phyloP scores from a whole-genome alignment of 2,113 vertebrate genomes.

The Strix uralensis region DNA sequence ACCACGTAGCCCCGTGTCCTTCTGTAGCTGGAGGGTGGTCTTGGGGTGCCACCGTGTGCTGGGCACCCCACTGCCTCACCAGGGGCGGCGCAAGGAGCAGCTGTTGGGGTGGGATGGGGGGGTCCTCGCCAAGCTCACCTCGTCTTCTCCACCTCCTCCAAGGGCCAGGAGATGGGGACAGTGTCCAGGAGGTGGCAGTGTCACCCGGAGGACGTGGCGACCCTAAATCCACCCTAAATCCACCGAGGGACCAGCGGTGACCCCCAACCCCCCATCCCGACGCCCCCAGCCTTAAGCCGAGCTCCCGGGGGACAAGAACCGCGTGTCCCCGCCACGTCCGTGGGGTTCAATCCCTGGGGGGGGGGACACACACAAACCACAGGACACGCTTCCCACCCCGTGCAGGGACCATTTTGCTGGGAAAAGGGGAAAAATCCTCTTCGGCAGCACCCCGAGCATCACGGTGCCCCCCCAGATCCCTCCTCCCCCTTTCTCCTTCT shows the following conservation, averaged over 20 bases:
- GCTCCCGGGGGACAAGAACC: neutral
- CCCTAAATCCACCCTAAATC: neutral
- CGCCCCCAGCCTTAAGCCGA: neutral
- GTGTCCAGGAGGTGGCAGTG: neutral
- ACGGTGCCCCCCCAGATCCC: too few species aligned
- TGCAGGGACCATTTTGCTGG: neutral
- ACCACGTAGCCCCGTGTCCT: neutral
- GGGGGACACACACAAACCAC: too few species aligned
- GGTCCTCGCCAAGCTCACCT: neutral
- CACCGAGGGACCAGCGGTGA: fast-evolving
- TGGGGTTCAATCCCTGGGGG: neutral
- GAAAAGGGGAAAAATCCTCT: neutral
- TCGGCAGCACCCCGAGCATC: fast-evolving
- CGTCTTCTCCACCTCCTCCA: neutral
- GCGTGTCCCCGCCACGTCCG: neutral
- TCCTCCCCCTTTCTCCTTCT: neutral
- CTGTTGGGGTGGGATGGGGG: neutral
- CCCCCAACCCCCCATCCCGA: neutral
- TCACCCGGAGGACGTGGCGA: neutral
- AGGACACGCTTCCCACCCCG: neutral
- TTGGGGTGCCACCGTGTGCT: neutral
- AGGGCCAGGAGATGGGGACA: neutral
- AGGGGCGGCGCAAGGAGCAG: fast-evolving
- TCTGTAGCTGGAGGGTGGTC: neutral
- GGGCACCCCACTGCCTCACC: neutral